Percentiles rank a stretch among this genome's conserved stretches.
phyloP scores from a whole-genome alignment of 2,113 vertebrate genomes.

The Mobula hypostoma region DNA sequence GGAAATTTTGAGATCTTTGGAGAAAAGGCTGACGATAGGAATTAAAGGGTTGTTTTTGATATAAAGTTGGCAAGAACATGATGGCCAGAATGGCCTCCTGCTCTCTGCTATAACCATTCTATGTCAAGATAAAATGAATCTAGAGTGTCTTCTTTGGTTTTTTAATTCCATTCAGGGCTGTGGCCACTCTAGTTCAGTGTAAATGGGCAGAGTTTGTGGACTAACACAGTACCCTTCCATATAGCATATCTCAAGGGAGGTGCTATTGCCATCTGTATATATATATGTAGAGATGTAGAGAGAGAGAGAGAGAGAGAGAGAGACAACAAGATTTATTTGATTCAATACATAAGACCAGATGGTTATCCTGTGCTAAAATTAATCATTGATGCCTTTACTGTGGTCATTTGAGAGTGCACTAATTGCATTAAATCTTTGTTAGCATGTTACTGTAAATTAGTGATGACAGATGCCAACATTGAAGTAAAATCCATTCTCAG shows the following conservation, averaged over 20 bases:
- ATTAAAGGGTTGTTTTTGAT: too few relatives aligned
- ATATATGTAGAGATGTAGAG: background rate
- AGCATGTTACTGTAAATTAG: background rate
- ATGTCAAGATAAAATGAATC: background rate
- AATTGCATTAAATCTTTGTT: constrained; percentile 18
- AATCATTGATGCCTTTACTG: background rate
- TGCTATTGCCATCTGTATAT: background rate
- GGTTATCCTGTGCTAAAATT: background rate
- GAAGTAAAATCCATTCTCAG: background rate
- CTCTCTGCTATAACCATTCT: too few relatives aligned
- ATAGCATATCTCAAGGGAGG: background rate
- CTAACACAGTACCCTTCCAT: background rate
- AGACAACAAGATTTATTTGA: background rate
- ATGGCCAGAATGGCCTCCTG: too few relatives aligned
- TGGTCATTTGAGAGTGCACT: constrained; percentile 8
- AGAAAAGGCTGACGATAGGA: too few relatives aligned
- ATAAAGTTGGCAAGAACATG: too few relatives aligned
- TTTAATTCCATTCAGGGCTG: background rate
- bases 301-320: background rate
- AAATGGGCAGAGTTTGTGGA: background rate
- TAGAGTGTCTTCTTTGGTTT: background rate
- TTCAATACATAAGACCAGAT: constrained; percentile 5
- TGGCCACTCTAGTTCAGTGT: background rate
- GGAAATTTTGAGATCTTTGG: too few relatives aligned
- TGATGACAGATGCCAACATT: constrained; percentile 17